These are phyloP conservation scores for Pangasius macronema DNA, from an alignment of 2,797 vertebrate genomes.

Conservation along the genomic window DNA sequence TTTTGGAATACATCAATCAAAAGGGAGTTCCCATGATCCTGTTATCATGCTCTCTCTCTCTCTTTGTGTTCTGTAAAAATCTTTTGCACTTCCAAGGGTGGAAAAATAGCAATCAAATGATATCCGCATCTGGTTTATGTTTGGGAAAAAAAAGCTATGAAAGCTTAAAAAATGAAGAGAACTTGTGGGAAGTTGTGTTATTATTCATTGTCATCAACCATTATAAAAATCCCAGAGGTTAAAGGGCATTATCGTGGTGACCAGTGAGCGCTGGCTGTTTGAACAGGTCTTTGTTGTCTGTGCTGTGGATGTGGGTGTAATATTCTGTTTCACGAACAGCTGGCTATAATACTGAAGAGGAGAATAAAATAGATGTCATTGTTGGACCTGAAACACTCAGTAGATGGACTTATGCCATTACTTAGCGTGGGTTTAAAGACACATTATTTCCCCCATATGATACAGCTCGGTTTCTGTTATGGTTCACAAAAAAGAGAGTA, in stretches of 20 bases:
- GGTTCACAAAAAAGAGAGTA: not conserved
- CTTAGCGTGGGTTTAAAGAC: conserved; percentile 39
- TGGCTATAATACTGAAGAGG: conserved; percentile 55
- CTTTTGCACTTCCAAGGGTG: not conserved
- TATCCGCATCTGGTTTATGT: conserved; percentile 11
- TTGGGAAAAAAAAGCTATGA: not conserved
- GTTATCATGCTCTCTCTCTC: not conserved
- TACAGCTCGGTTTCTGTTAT: not conserved
- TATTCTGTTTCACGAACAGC: conserved; percentile 57
- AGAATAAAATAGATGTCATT: conserved; percentile 53
- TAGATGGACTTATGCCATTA: conserved; percentile 29
- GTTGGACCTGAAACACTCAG: conserved; percentile 28
- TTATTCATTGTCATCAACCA: conserved; percentile 15
- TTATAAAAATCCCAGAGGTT: conserved; percentile 50
- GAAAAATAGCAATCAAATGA: not conserved
- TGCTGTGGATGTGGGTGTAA: conserved; percentile 58
- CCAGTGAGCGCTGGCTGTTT: conserved; percentile 44
- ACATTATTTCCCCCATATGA: conserved; percentile 24
- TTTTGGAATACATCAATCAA: conserved; percentile 25
- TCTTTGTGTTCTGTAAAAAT: conserved; percentile 39
- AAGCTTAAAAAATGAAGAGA: not conserved
- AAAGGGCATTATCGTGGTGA: conserved; percentile 55
- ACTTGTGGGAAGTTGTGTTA: not conserved
- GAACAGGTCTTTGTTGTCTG: conserved; percentile 52
- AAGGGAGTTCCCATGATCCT: conserved; percentile 49